phyloP scores from a whole-genome alignment of 2,888 invertebrate species.

The Philhelius pedissequus region DNA sequence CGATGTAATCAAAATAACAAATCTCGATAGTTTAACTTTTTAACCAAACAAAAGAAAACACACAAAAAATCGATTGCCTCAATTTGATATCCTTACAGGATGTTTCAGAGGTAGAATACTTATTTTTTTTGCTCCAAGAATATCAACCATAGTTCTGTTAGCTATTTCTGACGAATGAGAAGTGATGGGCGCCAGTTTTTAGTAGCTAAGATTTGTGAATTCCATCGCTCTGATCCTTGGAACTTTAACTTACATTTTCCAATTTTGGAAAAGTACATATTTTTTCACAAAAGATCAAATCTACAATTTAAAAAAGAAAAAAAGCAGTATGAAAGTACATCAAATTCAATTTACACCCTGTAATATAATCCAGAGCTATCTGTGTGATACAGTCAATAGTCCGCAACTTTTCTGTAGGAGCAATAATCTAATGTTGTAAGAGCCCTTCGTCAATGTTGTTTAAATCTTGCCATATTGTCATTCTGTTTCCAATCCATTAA shows the following conservation, averaged over 20 bases:
- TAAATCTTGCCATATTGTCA: not conserved
- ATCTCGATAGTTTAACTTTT: not conserved
- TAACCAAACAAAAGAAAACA: too few species aligned
- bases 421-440: not conserved
- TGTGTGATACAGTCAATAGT: not conserved
- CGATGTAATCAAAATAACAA: not conserved
- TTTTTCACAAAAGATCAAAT: too few species aligned
- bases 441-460: not conserved
- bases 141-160: too few species aligned
- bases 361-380: not conserved
- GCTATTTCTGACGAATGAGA: too few species aligned
- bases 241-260: too few species aligned
- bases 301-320: too few species aligned
- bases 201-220: too few species aligned
- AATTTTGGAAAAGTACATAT: too few species aligned
- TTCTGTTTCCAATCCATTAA: not conserved
- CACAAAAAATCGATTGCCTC: not conserved
- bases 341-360: too few species aligned
- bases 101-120: not conserved
- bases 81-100: not conserved
- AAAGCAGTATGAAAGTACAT: not conserved
- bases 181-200: too few species aligned
- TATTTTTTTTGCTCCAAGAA: too few species aligned
- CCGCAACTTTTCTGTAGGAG: not conserved
- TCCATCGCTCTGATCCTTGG: too few species aligned